Evolutionary conservation across 2,797 vertebrate genomes (phyloP), one percentile per base, ranked within the genome.

Genomic region (Sebastes itinus): DNA sequence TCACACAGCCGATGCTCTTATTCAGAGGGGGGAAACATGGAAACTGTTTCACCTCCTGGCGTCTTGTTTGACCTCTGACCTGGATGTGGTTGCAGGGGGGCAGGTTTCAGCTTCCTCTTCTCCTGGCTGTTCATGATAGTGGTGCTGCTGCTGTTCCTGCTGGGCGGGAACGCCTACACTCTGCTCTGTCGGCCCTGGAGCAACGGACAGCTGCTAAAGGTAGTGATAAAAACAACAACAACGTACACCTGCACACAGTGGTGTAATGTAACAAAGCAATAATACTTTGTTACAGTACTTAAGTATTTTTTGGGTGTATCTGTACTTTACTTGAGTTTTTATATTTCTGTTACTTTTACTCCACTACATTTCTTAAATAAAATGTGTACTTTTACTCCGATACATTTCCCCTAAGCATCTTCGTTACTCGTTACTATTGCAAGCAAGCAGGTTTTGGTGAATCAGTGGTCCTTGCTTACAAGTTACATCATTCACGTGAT

Each of bases 121-220:
- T 97, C 95, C 64, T 98, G 97, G 97, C 88, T 98, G 49, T 92
- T 98, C 79, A 98, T 98, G 97, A 78, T 98, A 23, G 4, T 94
- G 49, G 97, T 97, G 65, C 55, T 95, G 62, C 30, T 97, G 78
- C 85, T 95, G n/a, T 98, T 98, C 2, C 0, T 96, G 61, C 32
- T 96, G 35, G 97, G 96, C 0, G 97, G 97, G 7, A 97, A 97
- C 14, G 1, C 52, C 55, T 96, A 96, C 83, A 84, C 95, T 3
- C n/a, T 97, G 4, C 0, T 97, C 58, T 98, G 97, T 49, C 89
- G 84, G 70, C 94, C 97, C 16, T 97, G 96, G 96, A 71, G 0
- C 28, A 91, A 30, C 12, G 92, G 95, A 78, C 76, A 96, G 67
- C 92, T 98, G 32, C 88, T 97, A 4, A 64, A 96, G 96, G 97